phyloP scores from a whole-genome alignment of 2,113 vertebrate species.

The Phoenicopterus ruber region DNA sequence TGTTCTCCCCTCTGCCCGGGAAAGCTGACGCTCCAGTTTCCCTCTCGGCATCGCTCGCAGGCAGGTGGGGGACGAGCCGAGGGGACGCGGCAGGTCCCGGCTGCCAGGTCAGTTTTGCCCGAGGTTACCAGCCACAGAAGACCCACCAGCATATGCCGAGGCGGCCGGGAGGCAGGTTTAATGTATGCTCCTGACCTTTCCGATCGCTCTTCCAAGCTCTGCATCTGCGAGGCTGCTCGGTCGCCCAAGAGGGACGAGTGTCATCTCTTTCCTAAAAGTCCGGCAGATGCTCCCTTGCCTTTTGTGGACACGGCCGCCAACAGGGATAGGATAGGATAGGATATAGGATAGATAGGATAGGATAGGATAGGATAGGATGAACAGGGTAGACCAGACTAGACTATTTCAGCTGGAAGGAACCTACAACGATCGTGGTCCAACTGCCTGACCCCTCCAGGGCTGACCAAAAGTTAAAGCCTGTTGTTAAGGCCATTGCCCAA shows the following conservation, averaged over 20 bases:
- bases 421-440: rapidly evolving
- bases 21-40: background rate
- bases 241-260: background rate
- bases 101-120: background rate
- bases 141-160: background rate
- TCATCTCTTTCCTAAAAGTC: background rate
- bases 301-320: background rate
- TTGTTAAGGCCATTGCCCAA: background rate
- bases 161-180: background rate
- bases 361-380: too few species aligned
- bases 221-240: background rate
- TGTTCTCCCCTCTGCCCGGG: background rate
- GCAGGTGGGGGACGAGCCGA: rapidly evolving
- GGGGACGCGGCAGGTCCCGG: background rate
- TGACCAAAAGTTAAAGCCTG: rapidly evolving
- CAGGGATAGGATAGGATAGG: background rate
- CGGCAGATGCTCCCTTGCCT: background rate
- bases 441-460: background rate
- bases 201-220: background rate
- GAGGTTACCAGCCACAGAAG: background rate
- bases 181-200: slow-evolving; percentile 39
- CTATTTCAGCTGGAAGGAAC: background rate
- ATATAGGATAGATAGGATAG: background rate
- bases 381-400: too few species aligned
- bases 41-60: background rate